Conservation (phyloP, 2,888 invertebrate species). For the Vannuccia rotundouncinata region DNA sequence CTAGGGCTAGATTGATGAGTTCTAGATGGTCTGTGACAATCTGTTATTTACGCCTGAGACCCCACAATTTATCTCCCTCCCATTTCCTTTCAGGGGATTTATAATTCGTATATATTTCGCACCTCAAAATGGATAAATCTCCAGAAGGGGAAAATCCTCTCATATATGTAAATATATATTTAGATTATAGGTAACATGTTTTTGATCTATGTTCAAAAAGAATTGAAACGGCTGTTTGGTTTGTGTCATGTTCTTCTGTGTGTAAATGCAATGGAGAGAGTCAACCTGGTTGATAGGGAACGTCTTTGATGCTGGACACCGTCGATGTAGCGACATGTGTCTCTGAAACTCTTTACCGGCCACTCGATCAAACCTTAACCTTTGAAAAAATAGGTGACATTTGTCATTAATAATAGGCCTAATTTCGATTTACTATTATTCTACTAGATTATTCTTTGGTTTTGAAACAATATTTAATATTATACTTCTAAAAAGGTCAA, state of each 20-base stretch:
- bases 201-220: slow-evolving; percentile 10
- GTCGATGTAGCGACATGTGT: neutral
- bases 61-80: neutral
- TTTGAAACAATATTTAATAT: too few relatives aligned
- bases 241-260: neutral
- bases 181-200: neutral
- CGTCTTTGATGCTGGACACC: slow-evolving; percentile 21
- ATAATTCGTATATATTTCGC: neutral
- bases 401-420: neutral
- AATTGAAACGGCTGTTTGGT: neutral
- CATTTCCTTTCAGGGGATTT: too few relatives aligned
- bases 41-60: neutral
- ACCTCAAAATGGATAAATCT: neutral
- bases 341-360: neutral
- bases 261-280: neutral
- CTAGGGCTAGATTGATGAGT: neutral
- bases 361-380: neutral
- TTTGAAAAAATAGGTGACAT: slow-evolving; percentile 10
- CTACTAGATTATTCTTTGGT: too few relatives aligned
- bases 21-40: neutral
- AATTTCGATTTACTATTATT: too few relatives aligned
- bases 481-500: too few relatives aligned
- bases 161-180: neutral
- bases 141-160: neutral
- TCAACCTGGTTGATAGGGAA: neutral